A percentile compares a stretch with the other conserved stretches of the same genome.
These are phyloP conservation scores for Sigmodon hispidus DNA, from an alignment of 2,113 vertebrate species.

Conservation along the genomic window DNA sequence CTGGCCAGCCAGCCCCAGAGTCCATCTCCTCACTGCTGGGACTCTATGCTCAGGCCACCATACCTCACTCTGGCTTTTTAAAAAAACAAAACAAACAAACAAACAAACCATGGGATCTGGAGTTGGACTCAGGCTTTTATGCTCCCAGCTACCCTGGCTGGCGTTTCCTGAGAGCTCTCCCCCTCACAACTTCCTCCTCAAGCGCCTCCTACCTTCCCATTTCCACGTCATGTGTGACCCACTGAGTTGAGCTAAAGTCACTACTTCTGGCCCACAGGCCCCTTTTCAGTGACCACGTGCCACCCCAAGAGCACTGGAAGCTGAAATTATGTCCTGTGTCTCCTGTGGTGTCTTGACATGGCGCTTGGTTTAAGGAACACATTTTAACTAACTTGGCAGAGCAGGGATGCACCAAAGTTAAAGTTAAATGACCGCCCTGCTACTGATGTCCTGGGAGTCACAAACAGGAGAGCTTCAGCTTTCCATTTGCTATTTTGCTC, in stretches of 20 bases:
- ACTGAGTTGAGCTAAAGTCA: too few species aligned
- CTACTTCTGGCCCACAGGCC: too few species aligned
- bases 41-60: neutral
- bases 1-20: neutral
- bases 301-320: neutral
- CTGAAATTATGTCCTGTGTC: neutral
- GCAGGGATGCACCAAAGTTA: neutral
- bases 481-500: neutral
- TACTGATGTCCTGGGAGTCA: neutral
- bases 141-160: too few species aligned
- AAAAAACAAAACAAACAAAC: too few species aligned
- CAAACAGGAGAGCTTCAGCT: accelerated
- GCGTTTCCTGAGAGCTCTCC: too few species aligned
- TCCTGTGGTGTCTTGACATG: neutral
- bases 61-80: neutral
- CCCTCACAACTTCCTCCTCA: neutral
- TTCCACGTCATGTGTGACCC: neutral
- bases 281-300: neutral
- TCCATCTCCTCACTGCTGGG: too few species aligned
- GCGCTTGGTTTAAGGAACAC: neutral
- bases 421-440: neutral
- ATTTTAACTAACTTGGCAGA: neutral
- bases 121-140: neutral
- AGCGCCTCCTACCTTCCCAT: neutral
- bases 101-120: neutral